Evolutionary conservation across 1,140 invertebrate genomes (phyloP), one percentile per base, ranked within the genome.

Genomic region (Caenorhabditis inopinata): DNA sequence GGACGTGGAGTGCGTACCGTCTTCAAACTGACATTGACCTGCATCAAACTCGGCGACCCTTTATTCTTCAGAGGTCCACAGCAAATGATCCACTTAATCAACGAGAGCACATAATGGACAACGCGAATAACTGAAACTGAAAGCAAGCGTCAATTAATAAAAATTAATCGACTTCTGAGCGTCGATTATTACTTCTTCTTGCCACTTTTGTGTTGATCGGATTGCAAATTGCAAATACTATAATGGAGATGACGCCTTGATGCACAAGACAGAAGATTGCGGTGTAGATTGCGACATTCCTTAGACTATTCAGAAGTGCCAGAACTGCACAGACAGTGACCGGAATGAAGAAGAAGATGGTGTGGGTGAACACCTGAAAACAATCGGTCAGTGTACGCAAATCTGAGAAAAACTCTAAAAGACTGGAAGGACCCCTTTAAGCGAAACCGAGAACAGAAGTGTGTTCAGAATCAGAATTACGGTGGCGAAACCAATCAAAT

Each of bases 81-180:
- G 18, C 51, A 58, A 9, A 58, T 0, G 7, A 58, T 23, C 51
- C 51, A 58, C 35, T 16, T 35, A 16, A 58, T 32, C 0, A 32
- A 14, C 4, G 51, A 58, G 2, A 58, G 27, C 12, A 58, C 3
- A 21, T 16, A 58, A 9, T 58, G 51, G 1, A 58, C 51, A 32
- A 58, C 29, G 16, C 51, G 51, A 32, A 58, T 16, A 12, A 58
- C 51, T 58, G 51, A 58, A 58, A 58, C 51, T 58, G 51, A 58
- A 58, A 58, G 51, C 6, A 32, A 58, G n/a, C n/a, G n/a, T n/a
- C 48, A 21, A 23, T 23, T 6, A 23, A 14, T 14, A 9, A n/a
- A 23, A 5, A 32, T 32, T 16, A 32, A 4, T 0, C 14, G 35
- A 32, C 27, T 27, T 51, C 6, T 51, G 7, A 51, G 12, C 49